A percentile compares a stretch with the other conserved stretches of the same genome.
phyloP scores from a whole-genome alignment of 2,797 vertebrate species.

The Clarias pachynema region DNA sequence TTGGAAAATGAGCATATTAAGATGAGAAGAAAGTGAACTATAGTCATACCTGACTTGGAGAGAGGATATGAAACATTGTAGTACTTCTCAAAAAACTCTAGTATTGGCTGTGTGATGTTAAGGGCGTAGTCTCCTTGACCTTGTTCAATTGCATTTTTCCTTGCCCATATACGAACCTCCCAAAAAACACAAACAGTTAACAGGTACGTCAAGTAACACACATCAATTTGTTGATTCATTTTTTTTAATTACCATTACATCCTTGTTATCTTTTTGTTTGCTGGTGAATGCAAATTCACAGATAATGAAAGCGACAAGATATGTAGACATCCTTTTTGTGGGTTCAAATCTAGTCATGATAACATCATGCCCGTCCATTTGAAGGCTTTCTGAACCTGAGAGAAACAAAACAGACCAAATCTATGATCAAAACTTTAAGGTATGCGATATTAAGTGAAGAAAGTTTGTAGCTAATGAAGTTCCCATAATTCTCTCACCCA shows the following conservation, averaged over 20 bases:
- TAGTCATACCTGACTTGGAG: slow-evolving; percentile 80
- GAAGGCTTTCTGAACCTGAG: slow-evolving; percentile 57
- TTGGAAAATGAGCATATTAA: background rate
- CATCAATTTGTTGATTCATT: background rate
- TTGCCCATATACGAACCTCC: slow-evolving; percentile 92
- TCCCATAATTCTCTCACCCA: slow-evolving; percentile 66
- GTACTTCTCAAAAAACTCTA: slow-evolving; percentile 79
- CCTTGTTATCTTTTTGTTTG: background rate
- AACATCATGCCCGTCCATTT: accelerated
- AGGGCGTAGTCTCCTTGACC: slow-evolving; percentile 80
- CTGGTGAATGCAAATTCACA: slow-evolving; percentile 66
- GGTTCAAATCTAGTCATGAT: slow-evolving; percentile 69
- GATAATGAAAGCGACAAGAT: slow-evolving; percentile 89
- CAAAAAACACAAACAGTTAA: slow-evolving; percentile 27
- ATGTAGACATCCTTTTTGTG: slow-evolving; percentile 89
- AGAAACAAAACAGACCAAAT: slow-evolving; percentile 3
- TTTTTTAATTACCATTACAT: slow-evolving; percentile 45
- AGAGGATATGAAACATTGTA: slow-evolving; percentile 83
- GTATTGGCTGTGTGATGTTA: slow-evolving; percentile 76
- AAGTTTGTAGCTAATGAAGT: background rate
- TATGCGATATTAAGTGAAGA: background rate
- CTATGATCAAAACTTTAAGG: background rate
- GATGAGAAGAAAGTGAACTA: slow-evolving; percentile 28
- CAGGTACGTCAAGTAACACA: background rate
- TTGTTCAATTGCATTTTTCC: slow-evolving; percentile 72